Base-by-base conservation (phyloP, 2,113 vertebrate genomes). In the Raja brachyura region DNA sequence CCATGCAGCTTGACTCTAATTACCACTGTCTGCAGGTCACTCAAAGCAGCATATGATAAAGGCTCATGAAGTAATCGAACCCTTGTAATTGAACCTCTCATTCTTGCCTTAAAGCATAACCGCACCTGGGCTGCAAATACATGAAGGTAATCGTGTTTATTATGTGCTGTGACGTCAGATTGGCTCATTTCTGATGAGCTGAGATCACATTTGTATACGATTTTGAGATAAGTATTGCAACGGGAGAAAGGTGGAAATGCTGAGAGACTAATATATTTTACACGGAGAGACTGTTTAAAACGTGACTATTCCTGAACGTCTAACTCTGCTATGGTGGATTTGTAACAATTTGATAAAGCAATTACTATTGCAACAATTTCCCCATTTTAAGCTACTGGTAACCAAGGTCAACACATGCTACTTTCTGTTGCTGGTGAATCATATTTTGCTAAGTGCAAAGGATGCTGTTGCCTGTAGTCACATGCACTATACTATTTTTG, bases 401-500 rank as follows among this genome's bases (percentile, higher is more conserved):
- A 63, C 83, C 83, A 61, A 86, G 83, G 59, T 5, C 83, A 31
- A 31, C 5, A 59, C 63, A 28, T 16, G 28, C 16, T 86, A 25
- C 83, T 86, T 31, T 11, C 83, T 31, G 56, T 63, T 86, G n/a
- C 59, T 31, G 83, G n/a, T 5, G 28, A 16, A 20, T 61, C 59
- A 86, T 14, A 56, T 86, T 31, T 86, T 86, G 83, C 31, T 63
- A 86, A 86, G 6, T 86, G 83, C 13, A 4, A 31, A 86, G 59
- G 59, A 86, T 86, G 81, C 28, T 86, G 56, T 61, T 86, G 81
- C 83, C 83, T 86, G 4, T 61, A 59, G 83, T 86, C 83, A 63
- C 83, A 59, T 63, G 56, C 11, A 25, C n/a, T 85, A 20, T 25
- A 28, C 25, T 75, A 25, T 75, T 54, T 63, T 86, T 61, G 61